Conservation (phyloP, 2,888 invertebrate species). For the Perizoma flavofasciatum region DNA sequence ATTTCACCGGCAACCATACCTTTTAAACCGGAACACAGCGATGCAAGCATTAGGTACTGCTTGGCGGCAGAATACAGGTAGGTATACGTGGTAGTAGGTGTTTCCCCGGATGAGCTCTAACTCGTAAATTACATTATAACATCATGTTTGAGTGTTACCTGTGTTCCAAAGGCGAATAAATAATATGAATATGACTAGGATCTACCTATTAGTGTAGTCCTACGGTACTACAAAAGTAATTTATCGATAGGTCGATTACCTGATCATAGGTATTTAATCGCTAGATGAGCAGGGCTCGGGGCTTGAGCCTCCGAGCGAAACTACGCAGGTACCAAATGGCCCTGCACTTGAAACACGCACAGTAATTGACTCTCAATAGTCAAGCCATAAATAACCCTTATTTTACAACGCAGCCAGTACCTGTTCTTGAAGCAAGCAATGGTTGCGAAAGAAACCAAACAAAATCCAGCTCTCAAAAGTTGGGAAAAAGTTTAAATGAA, state of each 20-base stretch:
- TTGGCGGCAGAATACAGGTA: no score
- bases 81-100: no score
- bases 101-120: no score
- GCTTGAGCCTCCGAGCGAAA: slow-evolving; percentile 25
- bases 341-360: slow-evolving; percentile 48
- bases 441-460: slow-evolving; percentile 8
- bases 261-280: slow-evolving; percentile 24
- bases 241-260: slow-evolving; percentile 7
- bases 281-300: slow-evolving; percentile 34
- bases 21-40: no score
- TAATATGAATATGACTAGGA: no score
- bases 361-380: slow-evolving; percentile 53
- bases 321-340: slow-evolving; percentile 53
- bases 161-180: no score
- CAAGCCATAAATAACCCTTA: slow-evolving; percentile 44
- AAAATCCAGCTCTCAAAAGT: not conserved
- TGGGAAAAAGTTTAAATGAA: no score
- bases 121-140: no score
- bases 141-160: no score
- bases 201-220: no score
- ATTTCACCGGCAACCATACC: no score
- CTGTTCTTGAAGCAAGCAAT: slow-evolving; percentile 6
- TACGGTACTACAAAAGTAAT: not conserved
- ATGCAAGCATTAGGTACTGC: no score
- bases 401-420: slow-evolving; percentile 22